Base-by-base conservation (phyloP, 2,113 vertebrate species). In the Lycocorax pyrrhopterus region DNA sequence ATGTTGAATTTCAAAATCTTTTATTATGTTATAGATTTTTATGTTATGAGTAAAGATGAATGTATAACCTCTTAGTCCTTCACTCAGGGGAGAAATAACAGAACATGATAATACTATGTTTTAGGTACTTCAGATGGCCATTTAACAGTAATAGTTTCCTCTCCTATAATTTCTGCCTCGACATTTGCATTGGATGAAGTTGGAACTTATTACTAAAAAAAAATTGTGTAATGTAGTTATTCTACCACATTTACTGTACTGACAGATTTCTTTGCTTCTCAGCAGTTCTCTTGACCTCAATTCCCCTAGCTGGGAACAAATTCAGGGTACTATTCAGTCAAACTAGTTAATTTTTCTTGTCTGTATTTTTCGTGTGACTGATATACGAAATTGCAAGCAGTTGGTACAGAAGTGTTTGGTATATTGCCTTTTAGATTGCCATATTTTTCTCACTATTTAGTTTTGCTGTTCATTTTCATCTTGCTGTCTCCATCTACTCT, bases 341-440 rank as follows among this genome's bases (percentile, higher is more conserved):
- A 84, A 43, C 3, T 17, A 22, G 15, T 47, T 66, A 5, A 52
- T 56, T 84, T 88, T 80, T 64, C 14, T 72, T 26, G 33, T 58
- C 22, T 0, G 0, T 69, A 21, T 64, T 68, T 69, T 73, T 66
- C 11, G 16, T 87, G 9, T 47, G 53, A n/a, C n/a, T 32, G 20
- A 64, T 35, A 41, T 0, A 32, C 32, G 44, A 55, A 64, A 60
- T 43, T 60, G 10, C 29, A 77, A 43, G 35, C 2, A 8, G 7
- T 7, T 56, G 59, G 18, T 39, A 47, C 26, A 60, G 21, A 29
- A 29, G 14, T 69, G 10, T n/a, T 49, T 47, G 26, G 5, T 66
- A 14, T 39, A 17, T 27, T 67, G 32, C 26, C 25, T 67, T 5
- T 53, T 56, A n/a, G 29, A 33, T 51, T 47, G 56, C 13, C 29